phyloP scores from a whole-genome alignment of 1,140 invertebrate genomes.

The Onthophagus taurus region DNA sequence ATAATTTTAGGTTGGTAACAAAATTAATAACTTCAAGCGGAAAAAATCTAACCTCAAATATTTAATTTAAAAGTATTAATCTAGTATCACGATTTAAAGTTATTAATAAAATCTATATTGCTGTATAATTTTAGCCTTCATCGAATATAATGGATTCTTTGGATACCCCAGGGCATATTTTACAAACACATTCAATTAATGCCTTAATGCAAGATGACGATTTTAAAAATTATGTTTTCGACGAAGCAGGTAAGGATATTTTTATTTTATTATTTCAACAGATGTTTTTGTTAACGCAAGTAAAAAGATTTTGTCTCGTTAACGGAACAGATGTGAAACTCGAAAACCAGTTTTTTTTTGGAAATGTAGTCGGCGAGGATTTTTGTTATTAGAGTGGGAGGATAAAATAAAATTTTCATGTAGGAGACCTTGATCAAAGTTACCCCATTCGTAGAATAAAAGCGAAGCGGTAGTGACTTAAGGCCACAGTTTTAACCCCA shows the following conservation, averaged over 20 bases:
- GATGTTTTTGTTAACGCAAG: background rate
- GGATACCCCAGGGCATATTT: no score
- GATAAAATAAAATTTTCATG: background rate
- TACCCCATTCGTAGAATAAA: slow-evolving; percentile 11
- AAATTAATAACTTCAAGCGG: no score
- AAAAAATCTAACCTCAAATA: no score
- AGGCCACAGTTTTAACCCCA: slow-evolving; percentile 12
- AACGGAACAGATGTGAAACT: background rate
- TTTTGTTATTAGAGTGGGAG: no score
- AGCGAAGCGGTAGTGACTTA: slow-evolving; percentile 16
- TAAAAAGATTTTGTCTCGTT: slow-evolving; percentile 3
- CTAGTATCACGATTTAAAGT: no score
- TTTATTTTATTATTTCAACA: background rate
- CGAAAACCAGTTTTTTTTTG: slow-evolving; percentile 6
- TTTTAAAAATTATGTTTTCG: slow-evolving; percentile 13
- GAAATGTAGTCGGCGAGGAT: background rate
- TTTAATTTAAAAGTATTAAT: no score
- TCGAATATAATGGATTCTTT: no score
- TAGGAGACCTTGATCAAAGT: slow-evolving; percentile 2
- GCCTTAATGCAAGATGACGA: slow-evolving; percentile 38
- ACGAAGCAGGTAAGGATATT: slow-evolving; percentile 11
- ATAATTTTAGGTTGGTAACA: no score
- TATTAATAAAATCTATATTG: no score
- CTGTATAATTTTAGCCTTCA: no score
- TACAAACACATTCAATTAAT: slow-evolving; percentile 44